These are phyloP conservation scores for Scartelaos histophorus DNA, from an alignment of 2,113 vertebrate species.

Conservation along the genomic window DNA sequence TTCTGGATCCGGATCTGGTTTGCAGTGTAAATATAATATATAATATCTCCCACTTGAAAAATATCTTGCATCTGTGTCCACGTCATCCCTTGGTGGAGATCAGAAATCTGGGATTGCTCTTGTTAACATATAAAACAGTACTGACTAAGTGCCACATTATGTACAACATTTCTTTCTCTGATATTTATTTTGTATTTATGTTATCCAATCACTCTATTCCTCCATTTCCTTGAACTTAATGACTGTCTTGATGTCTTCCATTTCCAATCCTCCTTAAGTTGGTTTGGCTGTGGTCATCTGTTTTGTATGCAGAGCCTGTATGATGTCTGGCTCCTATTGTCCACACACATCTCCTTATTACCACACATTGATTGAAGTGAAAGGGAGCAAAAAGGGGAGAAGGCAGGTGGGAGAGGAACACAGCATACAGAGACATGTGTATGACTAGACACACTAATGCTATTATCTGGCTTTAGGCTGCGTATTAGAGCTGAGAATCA, in stretches of 20 bases:
- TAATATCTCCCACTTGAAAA: no score
- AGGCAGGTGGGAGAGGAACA: conserved; percentile 3
- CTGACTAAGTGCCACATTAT: neutral
- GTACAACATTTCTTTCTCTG: neutral
- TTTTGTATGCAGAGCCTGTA: conserved; percentile 12
- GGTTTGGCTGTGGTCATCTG: neutral
- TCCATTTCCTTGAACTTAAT: conserved; percentile 11
- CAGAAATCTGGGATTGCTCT: no score
- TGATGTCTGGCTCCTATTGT: conserved; percentile 29
- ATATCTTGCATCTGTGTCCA: no score
- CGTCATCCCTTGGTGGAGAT: no score
- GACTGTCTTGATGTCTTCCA: neutral
- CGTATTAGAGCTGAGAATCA: no score
- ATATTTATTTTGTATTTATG: neutral
- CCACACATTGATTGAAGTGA: conserved; percentile 32
- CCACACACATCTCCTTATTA: conserved; percentile 27
- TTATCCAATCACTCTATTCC: neutral
- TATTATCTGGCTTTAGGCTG: no score
- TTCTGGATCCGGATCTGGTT: no score
- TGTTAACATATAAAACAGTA: neutral
- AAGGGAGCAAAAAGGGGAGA: conserved; percentile 10
- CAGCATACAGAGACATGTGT: neutral
- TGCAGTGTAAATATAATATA: no score
- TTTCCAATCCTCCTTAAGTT: neutral
- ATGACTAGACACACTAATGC: neutral